Evolutionary conservation across 2,113 vertebrate genomes (phyloP).

Genomic region (Phoenicopterus ruber): DNA sequence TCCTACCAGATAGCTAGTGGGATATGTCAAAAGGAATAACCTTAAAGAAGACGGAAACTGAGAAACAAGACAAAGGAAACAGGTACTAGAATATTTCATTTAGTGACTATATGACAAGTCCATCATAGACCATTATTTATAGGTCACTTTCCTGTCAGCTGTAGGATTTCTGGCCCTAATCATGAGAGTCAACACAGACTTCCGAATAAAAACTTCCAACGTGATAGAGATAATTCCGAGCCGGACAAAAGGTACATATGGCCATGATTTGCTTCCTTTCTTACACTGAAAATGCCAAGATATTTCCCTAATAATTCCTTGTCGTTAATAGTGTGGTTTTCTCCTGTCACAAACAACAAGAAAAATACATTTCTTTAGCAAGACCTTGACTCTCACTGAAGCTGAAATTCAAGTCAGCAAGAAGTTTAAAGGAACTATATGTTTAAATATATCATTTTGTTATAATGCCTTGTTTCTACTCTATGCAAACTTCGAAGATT

Average conservation of each 20-base stretch:
- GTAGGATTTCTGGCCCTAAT: slow-evolving; percentile 72
- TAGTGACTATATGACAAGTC: slow-evolving; percentile 72
- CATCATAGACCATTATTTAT: slow-evolving; percentile 74
- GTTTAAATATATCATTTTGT: background rate
- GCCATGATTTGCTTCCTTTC: slow-evolving; percentile 66
- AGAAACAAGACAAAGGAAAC: slow-evolving; percentile 72
- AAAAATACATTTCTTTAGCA: slow-evolving; percentile 24
- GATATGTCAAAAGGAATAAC: slow-evolving; percentile 59
- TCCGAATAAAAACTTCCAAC: slow-evolving; percentile 78
- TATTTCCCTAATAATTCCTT: slow-evolving; percentile 65
- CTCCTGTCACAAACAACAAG: slow-evolving; percentile 2
- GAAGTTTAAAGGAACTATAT: slow-evolving; percentile 31
- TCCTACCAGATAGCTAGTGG: slow-evolving; percentile 8
- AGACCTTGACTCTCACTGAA: background rate
- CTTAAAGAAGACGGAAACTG: slow-evolving; percentile 68
- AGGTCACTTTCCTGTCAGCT: slow-evolving; percentile 78
- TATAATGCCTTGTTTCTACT: background rate
- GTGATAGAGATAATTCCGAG: slow-evolving; percentile 66
- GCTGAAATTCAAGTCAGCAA: slow-evolving; percentile 43
- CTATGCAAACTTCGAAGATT: background rate
- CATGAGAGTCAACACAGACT: slow-evolving; percentile 77
- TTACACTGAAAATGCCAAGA: slow-evolving; percentile 59
- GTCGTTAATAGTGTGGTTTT: slow-evolving; percentile 27
- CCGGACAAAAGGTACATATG: slow-evolving; percentile 52
- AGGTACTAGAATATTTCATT: slow-evolving; percentile 72